phyloP scores from a whole-genome alignment of 2,797 vertebrate species.

The Lemur catta region DNA sequence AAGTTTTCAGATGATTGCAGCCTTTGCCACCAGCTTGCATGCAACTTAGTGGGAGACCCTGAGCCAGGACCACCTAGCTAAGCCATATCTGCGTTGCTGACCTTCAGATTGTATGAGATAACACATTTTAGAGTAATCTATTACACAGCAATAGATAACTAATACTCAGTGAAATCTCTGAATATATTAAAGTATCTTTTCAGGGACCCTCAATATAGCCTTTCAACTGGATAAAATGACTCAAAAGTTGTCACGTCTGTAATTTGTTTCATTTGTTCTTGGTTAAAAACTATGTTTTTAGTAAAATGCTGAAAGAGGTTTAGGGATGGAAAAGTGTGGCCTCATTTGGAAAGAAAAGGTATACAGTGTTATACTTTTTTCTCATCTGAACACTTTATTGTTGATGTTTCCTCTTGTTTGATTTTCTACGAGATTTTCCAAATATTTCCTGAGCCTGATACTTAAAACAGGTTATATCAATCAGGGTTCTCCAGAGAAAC shows the following conservation, averaged over 20 bases:
- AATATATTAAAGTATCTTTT: neutral
- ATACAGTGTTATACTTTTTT: neutral
- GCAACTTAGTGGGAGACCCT: neutral
- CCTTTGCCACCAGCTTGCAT: neutral
- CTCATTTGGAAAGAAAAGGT: neutral
- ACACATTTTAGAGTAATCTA: neutral
- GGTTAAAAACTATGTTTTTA: neutral
- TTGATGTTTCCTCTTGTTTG: constrained; percentile 15
- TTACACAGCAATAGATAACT: neutral
- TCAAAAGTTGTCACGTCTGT: neutral
- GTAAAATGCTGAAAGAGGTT: neutral
- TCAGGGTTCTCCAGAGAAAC: neutral
- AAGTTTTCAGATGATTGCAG: neutral
- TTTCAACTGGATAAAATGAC: neutral
- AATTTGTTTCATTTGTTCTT: constrained; percentile 13
- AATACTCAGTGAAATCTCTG: neutral
- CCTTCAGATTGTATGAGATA: neutral
- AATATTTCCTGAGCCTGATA: neutral
- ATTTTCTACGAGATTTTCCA: constrained; percentile 9
- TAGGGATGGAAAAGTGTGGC: neutral
- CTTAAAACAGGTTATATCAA: neutral
- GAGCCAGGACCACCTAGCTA: neutral
- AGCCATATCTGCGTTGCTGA: neutral
- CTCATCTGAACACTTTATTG: neutral
- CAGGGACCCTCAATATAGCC: neutral